Evolutionary conservation across 1,140 invertebrate genomes (phyloP).

Genomic region (Cyrtorhinus lividipennis): DNA sequence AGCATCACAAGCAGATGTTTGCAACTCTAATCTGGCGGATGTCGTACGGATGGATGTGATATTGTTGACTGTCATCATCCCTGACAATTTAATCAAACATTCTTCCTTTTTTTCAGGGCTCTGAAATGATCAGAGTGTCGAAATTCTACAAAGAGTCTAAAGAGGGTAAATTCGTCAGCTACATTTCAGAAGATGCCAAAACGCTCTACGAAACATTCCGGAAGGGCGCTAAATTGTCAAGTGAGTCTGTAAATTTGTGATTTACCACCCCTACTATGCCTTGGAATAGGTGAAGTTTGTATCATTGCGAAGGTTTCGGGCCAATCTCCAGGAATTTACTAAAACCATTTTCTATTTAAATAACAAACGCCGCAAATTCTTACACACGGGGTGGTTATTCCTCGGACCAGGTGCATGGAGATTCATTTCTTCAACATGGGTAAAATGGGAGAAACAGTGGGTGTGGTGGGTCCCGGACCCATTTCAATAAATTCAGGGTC

Average conservation of each 20-base stretch:
- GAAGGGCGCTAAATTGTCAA: slow-evolving; percentile 80
- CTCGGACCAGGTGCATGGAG: no score
- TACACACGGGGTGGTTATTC: no score
- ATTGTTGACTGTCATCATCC: not conserved
- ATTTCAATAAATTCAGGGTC: no score
- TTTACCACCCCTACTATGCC: no score
- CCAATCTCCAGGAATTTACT: no score
- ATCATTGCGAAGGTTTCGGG: no score
- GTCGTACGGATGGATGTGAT: not conserved
- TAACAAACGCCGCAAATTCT: no score
- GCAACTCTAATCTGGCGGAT: not conserved
- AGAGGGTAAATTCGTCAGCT: slow-evolving; percentile 74
- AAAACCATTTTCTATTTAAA: no score
- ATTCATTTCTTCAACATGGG: no score
- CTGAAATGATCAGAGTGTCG: slow-evolving; percentile 77
- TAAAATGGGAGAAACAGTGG: no score
- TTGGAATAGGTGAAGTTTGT: not conserved
- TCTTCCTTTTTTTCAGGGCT: slow-evolving; percentile 50
- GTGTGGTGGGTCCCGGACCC: no score
- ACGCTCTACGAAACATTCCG: slow-evolving; percentile 86
- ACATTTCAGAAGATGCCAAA: slow-evolving; percentile 69
- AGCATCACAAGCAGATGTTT: not conserved
- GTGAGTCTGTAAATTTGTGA: slow-evolving; percentile 48
- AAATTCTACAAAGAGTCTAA: slow-evolving; percentile 84
- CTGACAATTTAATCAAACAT: not conserved